A percentile compares a stretch with the other conserved stretches of the same genome.
phyloP scores from a whole-genome alignment of 2,797 vertebrate species.

The Lagorchestes hirsutus region DNA sequence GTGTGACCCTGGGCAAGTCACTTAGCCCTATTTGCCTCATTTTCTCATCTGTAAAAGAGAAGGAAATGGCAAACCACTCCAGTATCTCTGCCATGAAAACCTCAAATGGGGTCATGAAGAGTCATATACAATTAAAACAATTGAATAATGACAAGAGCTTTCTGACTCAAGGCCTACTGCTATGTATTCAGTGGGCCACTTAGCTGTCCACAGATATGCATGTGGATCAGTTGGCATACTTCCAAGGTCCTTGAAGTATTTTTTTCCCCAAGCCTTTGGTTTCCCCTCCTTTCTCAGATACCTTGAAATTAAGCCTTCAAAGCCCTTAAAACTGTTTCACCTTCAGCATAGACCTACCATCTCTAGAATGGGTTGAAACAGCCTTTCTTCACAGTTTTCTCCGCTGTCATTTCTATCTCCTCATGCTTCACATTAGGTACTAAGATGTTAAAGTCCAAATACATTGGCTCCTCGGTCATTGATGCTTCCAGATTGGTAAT shows the following conservation, averaged over 20 bases:
- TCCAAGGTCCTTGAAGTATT: neutral
- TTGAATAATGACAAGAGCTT: neutral
- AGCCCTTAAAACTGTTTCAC: neutral
- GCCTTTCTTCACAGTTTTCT: neutral
- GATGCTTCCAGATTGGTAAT: neutral
- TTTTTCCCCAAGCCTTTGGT: neutral
- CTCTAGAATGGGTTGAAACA: neutral
- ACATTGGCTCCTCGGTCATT: neutral
- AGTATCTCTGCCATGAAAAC: neutral
- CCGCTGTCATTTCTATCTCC: neutral
- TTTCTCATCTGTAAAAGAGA: neutral
- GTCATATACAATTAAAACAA: neutral
- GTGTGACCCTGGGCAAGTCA: neutral
- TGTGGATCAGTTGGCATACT: neutral
- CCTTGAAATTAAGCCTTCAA: neutral
- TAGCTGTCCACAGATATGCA: neutral
- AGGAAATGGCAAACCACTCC: neutral
- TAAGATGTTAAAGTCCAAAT: neutral
- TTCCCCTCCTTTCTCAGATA: neutral
- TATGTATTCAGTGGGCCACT: neutral
- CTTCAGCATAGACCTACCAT: neutral
- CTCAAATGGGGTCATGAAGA: too few relatives aligned
- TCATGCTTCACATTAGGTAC: neutral
- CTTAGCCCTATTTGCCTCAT: neutral
- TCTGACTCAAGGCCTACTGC: neutral